Percentiles rank a stretch among this genome's conserved stretches.
Evolutionary conservation across 1,140 invertebrate genomes (phyloP).

Genomic region (Platyscapa corneri): DNA sequence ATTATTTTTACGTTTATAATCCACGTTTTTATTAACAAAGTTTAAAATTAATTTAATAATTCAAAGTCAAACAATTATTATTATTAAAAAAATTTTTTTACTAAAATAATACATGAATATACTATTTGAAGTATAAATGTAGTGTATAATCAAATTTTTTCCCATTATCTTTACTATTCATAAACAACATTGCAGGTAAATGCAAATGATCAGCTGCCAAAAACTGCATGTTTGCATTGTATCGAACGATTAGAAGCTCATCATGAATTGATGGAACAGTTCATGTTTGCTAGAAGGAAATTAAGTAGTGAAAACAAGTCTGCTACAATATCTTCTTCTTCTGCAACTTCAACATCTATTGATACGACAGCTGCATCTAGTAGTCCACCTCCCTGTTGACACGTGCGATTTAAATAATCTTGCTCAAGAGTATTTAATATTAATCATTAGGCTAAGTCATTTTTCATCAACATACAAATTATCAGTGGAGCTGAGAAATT

Average conservation of each 20-base stretch:
- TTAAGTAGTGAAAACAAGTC: slow-evolving; percentile 64
- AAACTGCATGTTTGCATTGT: slow-evolving; percentile 83
- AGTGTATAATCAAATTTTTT: background rate
- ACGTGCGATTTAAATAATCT: slow-evolving; percentile 21
- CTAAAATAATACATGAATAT: no score
- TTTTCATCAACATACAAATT: slow-evolving; percentile 35
- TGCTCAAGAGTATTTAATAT: slow-evolving; percentile 42
- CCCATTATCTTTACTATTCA: background rate
- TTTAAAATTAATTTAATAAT: background rate
- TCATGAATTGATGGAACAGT: slow-evolving; percentile 80
- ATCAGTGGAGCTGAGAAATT: slow-evolving; percentile 19
- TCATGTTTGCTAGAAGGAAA: slow-evolving; percentile 68
- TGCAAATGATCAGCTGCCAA: slow-evolving; percentile 82
- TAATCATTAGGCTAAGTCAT: slow-evolving; percentile 45
- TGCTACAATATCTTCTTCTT: slow-evolving; percentile 58
- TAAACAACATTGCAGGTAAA: slow-evolving; percentile 76
- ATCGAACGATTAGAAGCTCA: slow-evolving; percentile 81
- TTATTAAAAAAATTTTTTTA: background rate
- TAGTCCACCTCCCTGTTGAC: slow-evolving; percentile 59
- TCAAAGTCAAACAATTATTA: background rate
- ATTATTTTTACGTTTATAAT: background rate
- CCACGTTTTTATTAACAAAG: background rate
- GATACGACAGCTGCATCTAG: slow-evolving; percentile 63
- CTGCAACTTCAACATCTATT: slow-evolving; percentile 59
- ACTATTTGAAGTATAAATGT: background rate